Conservation (phyloP, 2,113 vertebrate species). For the Cepphus grylle region DNA sequence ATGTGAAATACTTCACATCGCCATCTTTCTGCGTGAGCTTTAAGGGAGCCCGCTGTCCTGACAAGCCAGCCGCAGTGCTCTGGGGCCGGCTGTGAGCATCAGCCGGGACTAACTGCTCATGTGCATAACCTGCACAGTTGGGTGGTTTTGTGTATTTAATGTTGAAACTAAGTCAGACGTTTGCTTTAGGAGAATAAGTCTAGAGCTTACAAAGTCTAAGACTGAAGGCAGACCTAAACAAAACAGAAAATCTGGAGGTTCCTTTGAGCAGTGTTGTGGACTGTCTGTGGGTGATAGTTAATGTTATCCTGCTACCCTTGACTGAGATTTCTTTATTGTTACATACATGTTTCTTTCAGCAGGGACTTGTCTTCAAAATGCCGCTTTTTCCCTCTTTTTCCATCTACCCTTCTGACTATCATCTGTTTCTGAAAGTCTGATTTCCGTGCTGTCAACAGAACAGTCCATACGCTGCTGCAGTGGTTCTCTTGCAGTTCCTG, state of each 20-base stretch:
- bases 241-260: background rate
- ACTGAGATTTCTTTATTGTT: background rate
- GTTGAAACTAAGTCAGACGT: background rate
- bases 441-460: background rate
- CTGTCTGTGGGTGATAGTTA: background rate
- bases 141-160: background rate
- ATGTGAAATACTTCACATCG: background rate
- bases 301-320: background rate
- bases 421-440: background rate
- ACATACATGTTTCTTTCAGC: background rate
- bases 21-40: background rate
- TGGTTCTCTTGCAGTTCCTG: background rate
- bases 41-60: background rate
- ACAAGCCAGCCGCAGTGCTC: background rate
- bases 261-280: background rate
- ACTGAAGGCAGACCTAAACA: background rate
- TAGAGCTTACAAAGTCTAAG: background rate
- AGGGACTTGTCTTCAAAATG: background rate
- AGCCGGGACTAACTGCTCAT: background rate
- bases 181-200: background rate
- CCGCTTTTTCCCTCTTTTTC: background rate
- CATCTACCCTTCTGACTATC: accelerated
- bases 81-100: background rate
- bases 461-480: background rate
- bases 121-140: background rate